A percentile compares a stretch with the other conserved stretches of the same genome.
phyloP scores from a whole-genome alignment of 2,888 invertebrate species.

The Mactromeris polynyma region DNA sequence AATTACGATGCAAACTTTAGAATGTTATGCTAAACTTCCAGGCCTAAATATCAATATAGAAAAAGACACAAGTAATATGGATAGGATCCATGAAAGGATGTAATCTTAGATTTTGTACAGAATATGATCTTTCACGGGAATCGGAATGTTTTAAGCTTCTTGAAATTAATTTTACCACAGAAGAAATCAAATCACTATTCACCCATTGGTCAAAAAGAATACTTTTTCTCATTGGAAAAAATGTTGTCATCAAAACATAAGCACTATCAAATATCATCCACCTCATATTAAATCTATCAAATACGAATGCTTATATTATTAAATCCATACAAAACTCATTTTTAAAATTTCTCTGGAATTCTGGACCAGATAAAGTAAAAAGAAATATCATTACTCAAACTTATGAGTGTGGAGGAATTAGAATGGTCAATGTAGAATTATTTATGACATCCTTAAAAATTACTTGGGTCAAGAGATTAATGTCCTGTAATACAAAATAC shows the following conservation, averaged over 20 bases:
- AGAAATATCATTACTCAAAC: neutral
- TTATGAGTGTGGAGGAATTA: neutral
- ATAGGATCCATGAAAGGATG: constrained; percentile 30
- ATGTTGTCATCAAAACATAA: neutral
- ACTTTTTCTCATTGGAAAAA: neutral
- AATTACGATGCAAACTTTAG: constrained; percentile 9
- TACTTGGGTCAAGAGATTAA: neutral
- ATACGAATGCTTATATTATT: neutral
- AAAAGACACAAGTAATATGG: constrained; percentile 27
- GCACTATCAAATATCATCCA: neutral
- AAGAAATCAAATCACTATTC: neutral
- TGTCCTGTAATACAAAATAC: neutral
- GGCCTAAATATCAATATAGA: constrained; percentile 22
- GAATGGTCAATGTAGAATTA: neutral
- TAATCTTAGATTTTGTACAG: neutral
- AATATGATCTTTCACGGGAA: neutral
- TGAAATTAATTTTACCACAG: neutral
- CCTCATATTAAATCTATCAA: neutral
- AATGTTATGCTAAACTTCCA: constrained; percentile 21
- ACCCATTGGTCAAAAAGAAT: neutral
- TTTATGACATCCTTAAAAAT: neutral
- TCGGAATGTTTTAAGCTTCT: neutral
- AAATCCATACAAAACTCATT: neutral
- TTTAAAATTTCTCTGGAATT: neutral
- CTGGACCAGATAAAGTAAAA: neutral